Percentiles rank a stretch among this genome's conserved stretches.
Evolutionary conservation across 2,888 invertebrate genomes (phyloP).

Genomic region (Hyposoter dolosus): DNA sequence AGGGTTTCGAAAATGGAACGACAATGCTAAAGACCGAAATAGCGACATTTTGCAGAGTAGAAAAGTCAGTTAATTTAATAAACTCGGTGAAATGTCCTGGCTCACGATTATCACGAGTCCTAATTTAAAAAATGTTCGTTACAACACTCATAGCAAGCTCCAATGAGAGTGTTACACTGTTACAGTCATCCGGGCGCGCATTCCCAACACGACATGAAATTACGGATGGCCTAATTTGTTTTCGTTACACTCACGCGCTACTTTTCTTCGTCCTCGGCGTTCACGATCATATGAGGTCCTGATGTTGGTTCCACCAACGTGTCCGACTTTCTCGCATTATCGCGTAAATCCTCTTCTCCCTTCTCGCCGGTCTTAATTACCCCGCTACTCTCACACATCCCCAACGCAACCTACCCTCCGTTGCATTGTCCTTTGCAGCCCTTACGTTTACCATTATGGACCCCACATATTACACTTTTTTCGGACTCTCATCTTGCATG

Average conservation of each 20-base stretch:
- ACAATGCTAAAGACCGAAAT: not conserved
- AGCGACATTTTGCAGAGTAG: conserved; percentile 32
- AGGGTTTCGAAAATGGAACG: no score
- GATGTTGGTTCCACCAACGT: conserved; percentile 6
- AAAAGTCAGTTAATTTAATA: conserved; percentile 62
- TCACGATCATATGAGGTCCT: conserved; percentile 14
- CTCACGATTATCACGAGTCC: conserved; percentile 77
- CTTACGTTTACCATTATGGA: not conserved
- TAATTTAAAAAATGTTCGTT: conserved; percentile 80
- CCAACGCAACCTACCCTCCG: conserved; percentile 9
- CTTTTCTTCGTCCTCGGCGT: conserved; percentile 8
- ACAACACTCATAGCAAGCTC: conserved; percentile 67
- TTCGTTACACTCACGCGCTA: conserved; percentile 72
- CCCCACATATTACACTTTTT: not conserved
- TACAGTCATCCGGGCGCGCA: conserved; percentile 36
- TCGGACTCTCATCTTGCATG: not conserved
- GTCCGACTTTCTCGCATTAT: conserved; percentile 30
- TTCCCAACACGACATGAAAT: conserved; percentile 72
- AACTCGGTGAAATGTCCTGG: conserved; percentile 61
- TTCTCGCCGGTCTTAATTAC: conserved; percentile 17
- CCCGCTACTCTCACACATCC: not conserved
- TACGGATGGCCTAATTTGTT: conserved; percentile 79
- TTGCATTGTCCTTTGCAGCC: not conserved
- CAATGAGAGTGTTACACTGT: conserved; percentile 62
- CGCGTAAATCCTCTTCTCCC: not conserved